Conservation (phyloP, 2,797 vertebrate genomes). For the Valencia hispanica region DNA sequence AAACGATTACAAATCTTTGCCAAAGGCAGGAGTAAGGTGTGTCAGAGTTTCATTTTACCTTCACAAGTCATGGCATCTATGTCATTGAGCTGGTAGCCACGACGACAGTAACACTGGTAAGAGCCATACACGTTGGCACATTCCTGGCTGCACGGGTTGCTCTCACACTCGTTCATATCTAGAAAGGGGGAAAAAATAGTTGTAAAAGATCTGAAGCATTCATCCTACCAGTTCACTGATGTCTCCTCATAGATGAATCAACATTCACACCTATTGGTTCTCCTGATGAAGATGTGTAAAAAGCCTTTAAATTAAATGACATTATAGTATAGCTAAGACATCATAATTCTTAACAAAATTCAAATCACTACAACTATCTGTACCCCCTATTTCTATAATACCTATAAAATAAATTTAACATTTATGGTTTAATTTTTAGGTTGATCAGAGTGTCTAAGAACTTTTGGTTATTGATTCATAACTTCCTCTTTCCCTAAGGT, state of each 20-base stretch:
- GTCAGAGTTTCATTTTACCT: conserved; percentile 77
- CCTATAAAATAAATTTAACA: not conserved
- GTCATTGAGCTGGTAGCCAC: conserved; percentile 96
- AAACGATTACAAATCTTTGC: not conserved
- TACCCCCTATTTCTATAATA: not conserved
- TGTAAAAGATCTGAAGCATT: not conserved
- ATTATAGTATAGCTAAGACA: no score
- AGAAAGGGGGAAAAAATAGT: not conserved
- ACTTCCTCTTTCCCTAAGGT: not conserved
- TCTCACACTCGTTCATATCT: conserved; percentile 95
- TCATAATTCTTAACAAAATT: no score
- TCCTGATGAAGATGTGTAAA: not conserved
- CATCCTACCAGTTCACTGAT: not conserved
- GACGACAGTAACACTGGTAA: conserved; percentile 98
- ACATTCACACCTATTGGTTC: no score
- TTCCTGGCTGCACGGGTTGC: conserved; percentile 93
- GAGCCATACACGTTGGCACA: conserved; percentile 97
- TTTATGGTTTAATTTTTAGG: not conserved
- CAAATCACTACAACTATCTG: no score
- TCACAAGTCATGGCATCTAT: conserved; percentile 93
- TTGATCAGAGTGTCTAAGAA: not conserved
- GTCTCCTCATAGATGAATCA: not conserved
- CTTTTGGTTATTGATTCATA: no score
- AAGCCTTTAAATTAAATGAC: no score
- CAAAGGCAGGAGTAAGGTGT: not conserved